Evolutionary conservation across 2,888 invertebrate species (phyloP), one percentile per base, ranked within the genome.

Genomic region (Ormyrus nitidulus): DNA sequence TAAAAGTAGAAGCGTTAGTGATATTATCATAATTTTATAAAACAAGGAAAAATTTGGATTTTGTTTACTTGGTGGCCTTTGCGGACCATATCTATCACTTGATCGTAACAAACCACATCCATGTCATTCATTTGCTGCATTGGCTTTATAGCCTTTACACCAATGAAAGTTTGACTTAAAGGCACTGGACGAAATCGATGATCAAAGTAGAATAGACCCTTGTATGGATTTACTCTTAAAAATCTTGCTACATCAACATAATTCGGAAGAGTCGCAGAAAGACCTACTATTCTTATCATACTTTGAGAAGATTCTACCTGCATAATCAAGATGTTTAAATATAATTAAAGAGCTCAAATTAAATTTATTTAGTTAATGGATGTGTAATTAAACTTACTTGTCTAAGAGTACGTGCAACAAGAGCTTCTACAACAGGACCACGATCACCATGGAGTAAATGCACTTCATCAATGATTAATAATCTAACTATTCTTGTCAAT

Each of bases 251-350:
- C 99, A 91, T 99, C 99, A 5, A 97, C 91, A 90, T 99, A 99
- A 91, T 99, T 99, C 0, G 99, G 99, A 82, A 99, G 91, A 0
- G 99, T 99, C 9, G 99, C 99, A 0, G 99, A 98, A 58, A 99
- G 91, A 0, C 99, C 99, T 0, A 99, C 96, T 82, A 99, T 99
- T 69, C 99, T 93, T 79, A 99, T 99, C 96, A 98, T 98, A 88
- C 94, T 95, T 90, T 98, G 97, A 0, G 96, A 95, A 0, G 96
- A 95, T 86, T 98, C 97, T 0, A 97, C 96, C 91, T 91, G 34
- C 34, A 34, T 34, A 34, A 80, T 9, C n/a, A 72, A 66, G 72
- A 58, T 70, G 5, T 64, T 44, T 70, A 51, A 75, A 13, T 69
- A 56, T 56, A 34, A 34, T 56, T 56, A 11, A 56, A 56, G 9